Base-by-base conservation (phyloP, 2,888 invertebrate genomes). In the Eupithecia exiguata region DNA sequence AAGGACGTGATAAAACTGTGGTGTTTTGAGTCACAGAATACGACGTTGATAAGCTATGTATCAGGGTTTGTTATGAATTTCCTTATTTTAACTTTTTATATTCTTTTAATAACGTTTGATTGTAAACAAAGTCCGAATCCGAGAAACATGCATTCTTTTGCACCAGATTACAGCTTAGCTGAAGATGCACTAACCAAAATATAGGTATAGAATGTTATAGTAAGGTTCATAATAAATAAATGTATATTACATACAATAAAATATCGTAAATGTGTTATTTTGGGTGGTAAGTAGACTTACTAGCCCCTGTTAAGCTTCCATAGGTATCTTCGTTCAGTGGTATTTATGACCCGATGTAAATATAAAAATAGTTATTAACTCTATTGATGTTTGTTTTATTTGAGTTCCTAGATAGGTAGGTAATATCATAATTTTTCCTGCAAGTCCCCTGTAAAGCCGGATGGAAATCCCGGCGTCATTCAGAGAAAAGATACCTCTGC, bases 1-100 rank as follows among this genome's bases (percentile, higher is more conserved):
- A 91, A 87, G 77, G 93, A 94, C 75, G 79, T 91, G 1, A 89
- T 91, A 38, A 83, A 86, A 35, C 81, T 92, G 68, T 92, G 89
- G 89, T 92, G 91, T 84, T 79, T 84, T 1, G 68, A 86, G 69
- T 88, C 88, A 0, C 84, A 86, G 71, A 70, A 77, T 21, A 89
- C 89, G 53, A 77, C 83, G 30, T 74, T 93, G 58, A 78, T 89
- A 9, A 89, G 87, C 80, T 88, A 89, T 72, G 73, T 89, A 21
- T 89, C 88, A 40, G 92, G 92, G 14, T 87, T 93, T 53, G 74
- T 88, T 12, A 84, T 92, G 79, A 92, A 93, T 82, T 80, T 89
- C 18, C 80, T 93, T 5, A 86, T 92, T 70, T 84, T 93, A 43
- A 81, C 84, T 81, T 84, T 92, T 38, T 93, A 92, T 76, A 75